These are phyloP conservation scores for Platypus cylindrus DNA, from an alignment of 2,888 invertebrate species.

Conservation along the genomic window DNA sequence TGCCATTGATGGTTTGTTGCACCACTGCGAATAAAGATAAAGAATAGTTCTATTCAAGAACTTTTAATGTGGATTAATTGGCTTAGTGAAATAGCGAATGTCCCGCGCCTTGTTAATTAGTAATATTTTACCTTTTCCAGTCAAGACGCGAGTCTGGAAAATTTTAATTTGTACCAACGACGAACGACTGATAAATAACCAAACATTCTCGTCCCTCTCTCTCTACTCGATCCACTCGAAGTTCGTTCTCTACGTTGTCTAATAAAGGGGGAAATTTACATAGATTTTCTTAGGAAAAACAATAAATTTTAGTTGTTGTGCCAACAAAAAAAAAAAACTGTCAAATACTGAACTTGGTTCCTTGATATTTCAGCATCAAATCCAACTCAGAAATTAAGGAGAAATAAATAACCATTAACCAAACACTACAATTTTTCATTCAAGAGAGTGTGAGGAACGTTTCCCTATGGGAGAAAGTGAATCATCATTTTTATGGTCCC, in stretches of 20 bases:
- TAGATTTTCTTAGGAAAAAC: too few relatives aligned
- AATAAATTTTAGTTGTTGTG: too few relatives aligned
- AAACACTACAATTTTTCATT: too few relatives aligned
- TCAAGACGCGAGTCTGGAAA: constrained; percentile 22
- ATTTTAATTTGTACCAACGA: constrained; percentile 26
- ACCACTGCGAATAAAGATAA: too few relatives aligned
- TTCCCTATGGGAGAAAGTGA: too few relatives aligned
- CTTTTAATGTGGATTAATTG: constrained; percentile 22
- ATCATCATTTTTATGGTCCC: constrained; percentile 9
- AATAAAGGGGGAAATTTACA: too few relatives aligned
- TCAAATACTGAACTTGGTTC: too few relatives aligned
- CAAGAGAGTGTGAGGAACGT: too few relatives aligned
- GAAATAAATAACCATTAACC: constrained; percentile 10
- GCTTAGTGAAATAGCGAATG: constrained; percentile 26
- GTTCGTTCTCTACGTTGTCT: background rate
- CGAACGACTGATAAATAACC: constrained; percentile 26
- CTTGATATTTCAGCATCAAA: too few relatives aligned
- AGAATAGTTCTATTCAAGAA: background rate
- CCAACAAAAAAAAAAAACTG: too few relatives aligned
- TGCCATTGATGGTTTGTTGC: background rate
- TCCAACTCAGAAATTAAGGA: constrained; percentile 8
- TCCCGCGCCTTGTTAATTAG: constrained; percentile 33
- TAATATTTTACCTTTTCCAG: constrained; percentile 31
- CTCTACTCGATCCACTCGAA: too few relatives aligned
- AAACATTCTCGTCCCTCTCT: too few relatives aligned